Evolutionary conservation across 2,888 invertebrate genomes (phyloP).

Genomic region (Noctua janthina): DNA sequence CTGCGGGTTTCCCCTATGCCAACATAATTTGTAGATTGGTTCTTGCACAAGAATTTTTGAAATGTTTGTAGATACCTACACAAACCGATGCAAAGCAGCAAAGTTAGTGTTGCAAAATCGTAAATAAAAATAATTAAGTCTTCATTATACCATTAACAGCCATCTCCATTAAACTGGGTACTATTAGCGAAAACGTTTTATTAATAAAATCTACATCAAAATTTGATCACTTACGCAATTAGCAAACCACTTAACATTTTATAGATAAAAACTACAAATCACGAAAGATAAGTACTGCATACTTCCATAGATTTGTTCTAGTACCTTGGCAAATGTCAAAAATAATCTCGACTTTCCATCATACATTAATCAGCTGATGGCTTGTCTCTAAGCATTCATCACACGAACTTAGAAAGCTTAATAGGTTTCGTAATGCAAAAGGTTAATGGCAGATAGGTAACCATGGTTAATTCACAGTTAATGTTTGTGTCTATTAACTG

Average conservation of each 20-base stretch:
- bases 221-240: conserved; percentile 1
- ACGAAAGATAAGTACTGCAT: not conserved
- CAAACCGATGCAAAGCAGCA: not conserved
- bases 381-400: conserved; percentile 32
- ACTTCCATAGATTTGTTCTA: not conserved
- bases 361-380: conserved; percentile 21
- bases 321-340: not conserved
- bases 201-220: not conserved
- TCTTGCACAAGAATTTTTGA: not conserved
- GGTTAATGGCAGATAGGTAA: conserved; percentile 30
- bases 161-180: conserved; percentile 10
- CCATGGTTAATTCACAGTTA: conserved; percentile 15
- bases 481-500: conserved; percentile 5
- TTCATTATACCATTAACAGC: not conserved
- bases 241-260: too few relatives aligned
- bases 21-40: not conserved
- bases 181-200: not conserved
- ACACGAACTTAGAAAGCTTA: conserved; percentile 41
- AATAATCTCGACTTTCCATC: conserved; percentile 22
- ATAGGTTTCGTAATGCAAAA: conserved; percentile 41
- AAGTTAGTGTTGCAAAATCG: too few relatives aligned
- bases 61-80: not conserved
- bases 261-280: not conserved
- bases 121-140: not conserved
- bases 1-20: not conserved